Conservation (phyloP, 2,888 invertebrate genomes). For the Malachius bipustulatus region DNA sequence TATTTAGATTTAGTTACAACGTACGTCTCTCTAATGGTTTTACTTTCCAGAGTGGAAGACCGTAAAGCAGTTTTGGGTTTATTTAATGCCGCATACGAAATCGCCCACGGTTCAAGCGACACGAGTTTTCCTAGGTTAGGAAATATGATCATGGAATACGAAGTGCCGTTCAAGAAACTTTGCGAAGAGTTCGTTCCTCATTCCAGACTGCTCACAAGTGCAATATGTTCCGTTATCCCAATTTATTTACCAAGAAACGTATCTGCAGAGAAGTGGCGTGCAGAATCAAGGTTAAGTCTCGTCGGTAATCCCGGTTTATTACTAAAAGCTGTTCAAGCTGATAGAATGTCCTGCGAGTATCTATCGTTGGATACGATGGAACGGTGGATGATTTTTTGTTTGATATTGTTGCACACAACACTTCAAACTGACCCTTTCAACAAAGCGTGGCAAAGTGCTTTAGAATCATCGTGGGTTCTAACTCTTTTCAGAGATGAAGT, state of each 20-base stretch:
- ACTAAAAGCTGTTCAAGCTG: constrained; percentile 86
- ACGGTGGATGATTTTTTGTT: constrained; percentile 93
- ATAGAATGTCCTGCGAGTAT: constrained; percentile 96
- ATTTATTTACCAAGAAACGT: constrained; percentile 84
- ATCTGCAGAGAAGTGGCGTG: constrained; percentile 87
- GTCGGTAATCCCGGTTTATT: constrained; percentile 91
- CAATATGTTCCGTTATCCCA: constrained; percentile 75
- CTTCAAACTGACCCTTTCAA: constrained; percentile 70
- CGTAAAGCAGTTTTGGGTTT: constrained; percentile 92
- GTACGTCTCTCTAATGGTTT: constrained; percentile 91
- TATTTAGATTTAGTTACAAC: constrained; percentile 92
- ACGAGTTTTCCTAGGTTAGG: constrained; percentile 90
- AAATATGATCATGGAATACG: constrained; percentile 96
- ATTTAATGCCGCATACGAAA: constrained; percentile 96
- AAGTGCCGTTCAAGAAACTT: constrained; percentile 86
- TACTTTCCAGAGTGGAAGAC: constrained; percentile 96
- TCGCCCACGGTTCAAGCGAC: constrained; percentile 79
- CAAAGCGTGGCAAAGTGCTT: constrained; percentile 81
- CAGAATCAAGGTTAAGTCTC: constrained; percentile 84
- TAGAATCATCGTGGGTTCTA: constrained; percentile 90
- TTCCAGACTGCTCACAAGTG: constrained; percentile 72
- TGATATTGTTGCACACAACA: constrained; percentile 80
- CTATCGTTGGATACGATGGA: constrained; percentile 91
- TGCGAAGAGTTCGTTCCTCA: constrained; percentile 96
- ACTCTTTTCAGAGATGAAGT: constrained; percentile 96